Percentiles rank a stretch among this genome's conserved stretches.
Evolutionary conservation across 2,797 vertebrate genomes (phyloP).

Genomic region (Pelochelys cantorii): DNA sequence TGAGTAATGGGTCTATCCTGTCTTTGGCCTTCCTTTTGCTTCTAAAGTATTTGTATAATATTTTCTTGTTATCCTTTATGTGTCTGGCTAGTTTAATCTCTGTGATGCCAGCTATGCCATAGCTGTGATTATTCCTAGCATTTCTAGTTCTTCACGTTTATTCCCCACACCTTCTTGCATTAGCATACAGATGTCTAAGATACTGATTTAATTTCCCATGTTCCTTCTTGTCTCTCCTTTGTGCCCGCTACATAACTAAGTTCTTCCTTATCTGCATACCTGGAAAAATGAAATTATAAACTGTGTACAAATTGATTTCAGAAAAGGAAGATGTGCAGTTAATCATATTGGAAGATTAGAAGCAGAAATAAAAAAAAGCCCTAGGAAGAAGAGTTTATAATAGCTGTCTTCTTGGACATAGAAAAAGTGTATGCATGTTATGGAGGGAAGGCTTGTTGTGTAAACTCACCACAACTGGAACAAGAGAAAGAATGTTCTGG

Average conservation of each 20-base stretch:
- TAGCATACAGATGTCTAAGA: too few relatives aligned
- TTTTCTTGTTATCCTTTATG: not conserved
- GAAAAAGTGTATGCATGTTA: not conserved
- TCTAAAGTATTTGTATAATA: not conserved
- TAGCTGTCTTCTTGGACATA: not conserved
- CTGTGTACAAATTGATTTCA: too few relatives aligned
- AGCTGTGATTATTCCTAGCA: too few relatives aligned
- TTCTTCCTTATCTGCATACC: too few relatives aligned
- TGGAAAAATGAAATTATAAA: too few relatives aligned
- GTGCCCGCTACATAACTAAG: too few relatives aligned
- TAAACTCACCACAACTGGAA: not conserved
- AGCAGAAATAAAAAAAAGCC: not conserved
- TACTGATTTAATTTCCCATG: too few relatives aligned
- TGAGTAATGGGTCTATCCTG: not conserved
- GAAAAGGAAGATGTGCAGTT: not conserved
- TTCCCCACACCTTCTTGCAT: too few relatives aligned
- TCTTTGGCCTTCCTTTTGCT: not conserved
- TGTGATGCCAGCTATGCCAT: too few relatives aligned
- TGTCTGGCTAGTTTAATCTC: too few relatives aligned
- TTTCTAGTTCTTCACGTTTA: too few relatives aligned
- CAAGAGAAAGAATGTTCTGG: not conserved
- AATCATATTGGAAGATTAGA: not conserved
- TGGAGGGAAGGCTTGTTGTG: not conserved
- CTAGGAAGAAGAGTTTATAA: not conserved
- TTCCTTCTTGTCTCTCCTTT: too few relatives aligned